Conservation (phyloP, 2,888 invertebrate genomes). For the Pyrocoelia pectoralis region DNA sequence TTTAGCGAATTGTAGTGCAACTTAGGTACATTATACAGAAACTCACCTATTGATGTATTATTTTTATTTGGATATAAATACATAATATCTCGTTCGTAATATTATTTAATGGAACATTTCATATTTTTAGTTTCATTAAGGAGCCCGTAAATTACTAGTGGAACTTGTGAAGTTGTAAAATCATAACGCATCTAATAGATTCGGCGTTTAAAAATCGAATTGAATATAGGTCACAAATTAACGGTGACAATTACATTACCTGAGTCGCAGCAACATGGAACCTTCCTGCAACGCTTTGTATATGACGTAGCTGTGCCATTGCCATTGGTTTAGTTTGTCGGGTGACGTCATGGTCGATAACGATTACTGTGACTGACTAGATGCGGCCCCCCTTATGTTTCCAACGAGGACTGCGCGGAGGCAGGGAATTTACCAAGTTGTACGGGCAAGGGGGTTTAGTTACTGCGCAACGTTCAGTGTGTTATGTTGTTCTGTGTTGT, state of each 20-base stretch:
- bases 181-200: too few relatives aligned
- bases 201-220: too few relatives aligned
- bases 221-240: conserved; percentile 39
- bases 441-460: conserved; percentile 41
- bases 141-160: too few relatives aligned
- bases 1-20: too few relatives aligned
- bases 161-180: too few relatives aligned
- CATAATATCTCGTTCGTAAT: too few relatives aligned
- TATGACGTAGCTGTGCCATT: conserved; percentile 56
- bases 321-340: conserved; percentile 54
- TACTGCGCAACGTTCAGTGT: conserved; percentile 36
- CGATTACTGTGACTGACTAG: conserved; percentile 56
- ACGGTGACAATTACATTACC: conserved; percentile 44
- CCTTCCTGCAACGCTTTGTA: conserved; percentile 49
- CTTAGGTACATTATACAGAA: too few relatives aligned
- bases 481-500: conserved; percentile 30
- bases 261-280: conserved; percentile 30
- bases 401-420: conserved; percentile 28
- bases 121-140: too few relatives aligned
- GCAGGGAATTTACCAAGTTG: conserved; percentile 39
- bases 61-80: too few relatives aligned
- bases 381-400: conserved; percentile 52
- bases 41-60: too few relatives aligned
- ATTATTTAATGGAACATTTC: too few relatives aligned
- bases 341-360: conserved; percentile 60